A percentile compares a stretch with the other conserved stretches of the same genome.
Conservation (phyloP, 1,140 invertebrate genomes). For the Trachelipus rathkii region DNA sequence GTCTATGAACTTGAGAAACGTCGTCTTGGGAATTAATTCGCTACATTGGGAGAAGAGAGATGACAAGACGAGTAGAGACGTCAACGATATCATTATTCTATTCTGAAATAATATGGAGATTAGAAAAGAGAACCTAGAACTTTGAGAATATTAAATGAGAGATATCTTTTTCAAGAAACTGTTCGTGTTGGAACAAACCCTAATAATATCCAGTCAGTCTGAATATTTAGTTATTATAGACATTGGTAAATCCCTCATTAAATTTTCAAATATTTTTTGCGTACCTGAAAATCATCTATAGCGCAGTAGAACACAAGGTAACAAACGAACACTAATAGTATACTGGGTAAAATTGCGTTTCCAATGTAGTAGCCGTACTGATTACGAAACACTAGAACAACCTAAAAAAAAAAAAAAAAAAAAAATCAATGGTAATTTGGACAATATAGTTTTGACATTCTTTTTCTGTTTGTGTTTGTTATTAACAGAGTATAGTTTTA, state of each 20-base stretch:
- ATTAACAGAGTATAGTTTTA: background rate
- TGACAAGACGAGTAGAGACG: conserved; percentile 29
- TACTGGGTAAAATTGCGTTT: conserved; percentile 33
- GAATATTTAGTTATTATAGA: background rate
- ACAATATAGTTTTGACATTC: too few species aligned
- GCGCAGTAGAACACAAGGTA: conserved; percentile 26
- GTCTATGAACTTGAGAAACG: conserved; percentile 34
- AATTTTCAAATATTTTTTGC: background rate
- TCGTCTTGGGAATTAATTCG: conserved; percentile 30
- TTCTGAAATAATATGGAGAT: background rate
- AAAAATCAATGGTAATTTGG: too few species aligned
- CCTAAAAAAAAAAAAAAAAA: background rate
- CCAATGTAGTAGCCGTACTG: conserved; percentile 40
- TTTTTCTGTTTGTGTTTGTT: too few species aligned
- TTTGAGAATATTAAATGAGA: background rate
- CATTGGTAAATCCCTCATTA: background rate
- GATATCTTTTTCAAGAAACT: background rate
- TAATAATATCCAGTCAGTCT: background rate
- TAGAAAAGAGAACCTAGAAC: background rate
- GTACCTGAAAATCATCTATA: conserved; percentile 31
- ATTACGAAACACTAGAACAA: conserved; percentile 31
- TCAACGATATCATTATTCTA: conserved; percentile 28
- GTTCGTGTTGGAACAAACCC: background rate
- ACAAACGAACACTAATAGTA: conserved; percentile 31
- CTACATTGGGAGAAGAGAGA: conserved; percentile 28